Conservation (phyloP, 2,113 vertebrate genomes). For the Thunnus maccoyii region DNA sequence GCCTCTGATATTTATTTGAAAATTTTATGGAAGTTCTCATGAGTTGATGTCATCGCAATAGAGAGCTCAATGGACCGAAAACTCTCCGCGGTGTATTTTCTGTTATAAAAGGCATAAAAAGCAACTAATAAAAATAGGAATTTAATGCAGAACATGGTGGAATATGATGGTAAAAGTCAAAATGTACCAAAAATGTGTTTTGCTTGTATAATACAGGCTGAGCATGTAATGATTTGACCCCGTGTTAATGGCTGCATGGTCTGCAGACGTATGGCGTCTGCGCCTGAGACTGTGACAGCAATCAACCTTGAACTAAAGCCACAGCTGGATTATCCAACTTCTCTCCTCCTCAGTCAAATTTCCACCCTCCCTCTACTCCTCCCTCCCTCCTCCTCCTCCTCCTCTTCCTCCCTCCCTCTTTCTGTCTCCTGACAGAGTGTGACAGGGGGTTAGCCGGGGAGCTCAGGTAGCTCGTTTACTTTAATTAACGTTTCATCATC, state of each 20-base stretch:
- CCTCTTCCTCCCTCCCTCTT: slow-evolving; percentile 1
- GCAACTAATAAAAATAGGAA: neutral
- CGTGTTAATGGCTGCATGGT: slow-evolving; percentile 8
- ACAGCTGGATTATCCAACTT: slow-evolving; percentile 71
- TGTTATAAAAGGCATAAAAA: neutral
- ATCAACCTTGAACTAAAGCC: slow-evolving; percentile 67
- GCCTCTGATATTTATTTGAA: neutral
- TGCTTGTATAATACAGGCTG: neutral
- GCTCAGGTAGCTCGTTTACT: slow-evolving; percentile 85
- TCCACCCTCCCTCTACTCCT: slow-evolving; percentile 2
- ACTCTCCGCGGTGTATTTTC: neutral
- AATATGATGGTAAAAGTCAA: neutral
- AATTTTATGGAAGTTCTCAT: neutral
- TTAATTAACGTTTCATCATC: slow-evolving; percentile 86
- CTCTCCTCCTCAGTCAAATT: slow-evolving; percentile 56
- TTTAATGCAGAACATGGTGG: neutral
- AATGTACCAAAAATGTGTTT: neutral
- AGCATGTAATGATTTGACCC: neutral
- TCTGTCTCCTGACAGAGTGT: slow-evolving; percentile 77
- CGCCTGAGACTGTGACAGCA: slow-evolving; percentile 43
- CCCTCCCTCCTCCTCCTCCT: neutral
- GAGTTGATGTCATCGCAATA: neutral
- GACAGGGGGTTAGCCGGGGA: slow-evolving; percentile 81
- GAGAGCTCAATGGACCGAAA: neutral
- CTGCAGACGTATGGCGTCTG: slow-evolving; percentile 7